Conservation (phyloP, 2,888 invertebrate genomes). For the Stictocephala bisonia region DNA sequence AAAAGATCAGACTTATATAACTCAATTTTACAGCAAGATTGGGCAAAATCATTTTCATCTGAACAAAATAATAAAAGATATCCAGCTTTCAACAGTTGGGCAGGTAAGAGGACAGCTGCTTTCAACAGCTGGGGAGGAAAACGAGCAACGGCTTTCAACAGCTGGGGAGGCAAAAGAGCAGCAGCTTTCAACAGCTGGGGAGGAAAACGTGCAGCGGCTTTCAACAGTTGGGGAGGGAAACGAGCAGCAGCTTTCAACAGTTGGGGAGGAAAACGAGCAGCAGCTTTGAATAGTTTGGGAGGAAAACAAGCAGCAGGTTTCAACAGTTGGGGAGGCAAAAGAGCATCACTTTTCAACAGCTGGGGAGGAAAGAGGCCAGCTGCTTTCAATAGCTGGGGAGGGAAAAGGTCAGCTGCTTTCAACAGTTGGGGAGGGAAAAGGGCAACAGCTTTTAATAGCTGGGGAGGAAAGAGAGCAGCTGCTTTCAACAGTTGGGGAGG, state of each 20-base stretch:
- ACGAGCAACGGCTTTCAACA: slow-evolving; percentile 44
- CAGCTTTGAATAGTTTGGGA: not conserved
- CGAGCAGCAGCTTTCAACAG: slow-evolving; percentile 37
- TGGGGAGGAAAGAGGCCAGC: slow-evolving; percentile 54
- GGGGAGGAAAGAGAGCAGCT: slow-evolving; percentile 21
- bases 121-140: slow-evolving; percentile 56
- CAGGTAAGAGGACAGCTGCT: slow-evolving; percentile 36
- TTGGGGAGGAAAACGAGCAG: slow-evolving; percentile 21
- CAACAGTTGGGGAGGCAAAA: slow-evolving; percentile 18
- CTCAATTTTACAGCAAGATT: not conserved
- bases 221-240: slow-evolving; percentile 55
- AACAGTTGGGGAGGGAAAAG: slow-evolving; percentile 42
- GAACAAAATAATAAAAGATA: slow-evolving; percentile 17
- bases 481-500: slow-evolving; percentile 28
- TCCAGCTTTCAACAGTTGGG: slow-evolving; percentile 30
- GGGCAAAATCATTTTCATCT: not conserved
- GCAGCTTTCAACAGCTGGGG: slow-evolving; percentile 58
- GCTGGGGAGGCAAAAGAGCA: slow-evolving; percentile 54
- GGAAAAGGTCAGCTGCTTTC: slow-evolving; percentile 38
- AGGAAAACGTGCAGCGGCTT: slow-evolving; percentile 56
- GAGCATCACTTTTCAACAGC: slow-evolving; percentile 48
- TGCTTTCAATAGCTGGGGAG: slow-evolving; percentile 38
- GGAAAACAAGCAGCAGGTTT: not conserved
- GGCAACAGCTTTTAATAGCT: not conserved
- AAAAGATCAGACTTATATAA: not conserved